Conservation (phyloP, 2,113 vertebrate species). For the Ictalurus furcatus region DNA sequence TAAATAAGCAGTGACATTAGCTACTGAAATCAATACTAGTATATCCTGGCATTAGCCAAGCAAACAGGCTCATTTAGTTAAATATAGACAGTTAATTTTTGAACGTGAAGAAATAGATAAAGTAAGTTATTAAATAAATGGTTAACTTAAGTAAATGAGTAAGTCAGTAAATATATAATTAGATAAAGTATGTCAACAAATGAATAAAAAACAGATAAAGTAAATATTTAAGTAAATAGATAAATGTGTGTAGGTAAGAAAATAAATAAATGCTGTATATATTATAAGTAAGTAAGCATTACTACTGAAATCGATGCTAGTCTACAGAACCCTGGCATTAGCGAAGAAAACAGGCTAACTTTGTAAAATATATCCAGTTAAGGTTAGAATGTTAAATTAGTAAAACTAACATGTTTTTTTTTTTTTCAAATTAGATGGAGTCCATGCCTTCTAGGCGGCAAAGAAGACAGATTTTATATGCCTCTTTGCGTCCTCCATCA, state of each 20-base stretch:
- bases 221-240: neutral
- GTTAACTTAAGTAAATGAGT: neutral
- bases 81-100: neutral
- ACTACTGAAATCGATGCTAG: neutral
- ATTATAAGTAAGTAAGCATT: neutral
- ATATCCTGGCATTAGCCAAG: neutral
- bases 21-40: neutral
- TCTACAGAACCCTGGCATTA: neutral
- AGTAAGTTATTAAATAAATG: neutral
- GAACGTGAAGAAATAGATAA: neutral
- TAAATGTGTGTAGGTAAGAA: neutral
- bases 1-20: neutral
- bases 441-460: neutral
- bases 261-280: neutral
- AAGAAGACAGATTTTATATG: neutral
- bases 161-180: neutral
- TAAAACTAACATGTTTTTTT: neutral
- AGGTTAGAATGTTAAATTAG: neutral
- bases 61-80: neutral
- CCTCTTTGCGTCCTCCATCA: neutral
- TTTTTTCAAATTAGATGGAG: neutral
- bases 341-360: neutral
- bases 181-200: neutral
- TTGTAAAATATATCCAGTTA: neutral
- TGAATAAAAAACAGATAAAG: neutral